Base-by-base conservation (phyloP, 2,113 vertebrate species). In the Catharus fuscescens region DNA sequence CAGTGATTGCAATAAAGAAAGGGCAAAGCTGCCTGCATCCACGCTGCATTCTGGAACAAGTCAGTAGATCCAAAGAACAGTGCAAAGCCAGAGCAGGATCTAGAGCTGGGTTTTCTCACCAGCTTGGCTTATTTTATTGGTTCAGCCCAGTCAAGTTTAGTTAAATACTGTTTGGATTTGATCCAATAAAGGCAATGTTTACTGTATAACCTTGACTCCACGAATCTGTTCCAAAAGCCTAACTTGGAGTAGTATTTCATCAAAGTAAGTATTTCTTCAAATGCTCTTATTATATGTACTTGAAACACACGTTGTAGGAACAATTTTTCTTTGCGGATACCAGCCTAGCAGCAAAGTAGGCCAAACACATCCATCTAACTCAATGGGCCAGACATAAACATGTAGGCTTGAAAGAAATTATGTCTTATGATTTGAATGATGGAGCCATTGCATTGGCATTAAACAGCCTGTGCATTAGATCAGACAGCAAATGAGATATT, bases 401-500 rank as follows among this genome's bases (percentile, higher is more conserved):
- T n/a, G 36, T 85, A 91, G 57, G 31, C 88, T 94, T 76, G n/a
- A 47, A 93, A 96, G 86, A 95, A 92, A 95, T 96, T 74, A 96
- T 91, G 93, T 94, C 89, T 95, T 95, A 95, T 91, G 44, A 79
- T 91, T 77, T 96, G 95, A 96, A 97, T 96, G 94, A 94, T 83
- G 67, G 65, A 95, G 67, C 84, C 74, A 92, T 85, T 95, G 94
- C 40, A 84, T 56, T 94, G 96, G 76, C 91, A 96, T 94, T 96
- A 93, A 65, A 92, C 84, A 71, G 88, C 83, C 95, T 88, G 84
- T 97, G 95, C 91, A 97, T 98, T 98, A 98, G 97, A 97, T 97
- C 95, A 97, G 96, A 97, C 79, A 97, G 94, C 89, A 98, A 98
- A 98, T 97, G 97, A 98, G 97, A 97, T 98, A 98, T 98, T 98